Evolutionary conservation across 1,140 invertebrate genomes (phyloP).

Genomic region (Ceratitis capitata): DNA sequence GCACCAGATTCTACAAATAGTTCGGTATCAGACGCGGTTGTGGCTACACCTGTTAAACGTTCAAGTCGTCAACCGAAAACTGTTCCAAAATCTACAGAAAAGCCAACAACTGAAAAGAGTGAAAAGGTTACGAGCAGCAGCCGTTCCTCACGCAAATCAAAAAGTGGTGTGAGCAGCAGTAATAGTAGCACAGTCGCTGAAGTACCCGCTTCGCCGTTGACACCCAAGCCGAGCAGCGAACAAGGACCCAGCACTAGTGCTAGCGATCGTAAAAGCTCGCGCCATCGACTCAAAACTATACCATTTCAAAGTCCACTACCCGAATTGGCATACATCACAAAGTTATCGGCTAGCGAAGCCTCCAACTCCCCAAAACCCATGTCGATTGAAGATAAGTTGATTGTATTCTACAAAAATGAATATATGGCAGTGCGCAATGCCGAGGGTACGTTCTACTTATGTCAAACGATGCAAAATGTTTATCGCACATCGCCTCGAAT

Average conservation of each 20-base stretch:
- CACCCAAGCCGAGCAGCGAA: conserved; percentile 39
- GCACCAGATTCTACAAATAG: conserved; percentile 36
- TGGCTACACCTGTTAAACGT: not conserved
- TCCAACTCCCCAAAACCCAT: conserved; percentile 72
- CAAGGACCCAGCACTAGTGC: not conserved
- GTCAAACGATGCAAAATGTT: conserved; percentile 90
- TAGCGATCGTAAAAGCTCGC: conserved; percentile 42
- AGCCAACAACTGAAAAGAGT: not conserved
- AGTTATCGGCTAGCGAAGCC: conserved; percentile 70
- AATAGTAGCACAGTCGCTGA: not conserved
- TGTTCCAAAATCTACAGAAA: conserved; percentile 7
- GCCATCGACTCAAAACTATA: conserved; percentile 49
- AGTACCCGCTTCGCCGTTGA: not conserved
- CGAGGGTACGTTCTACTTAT: conserved; percentile 89
- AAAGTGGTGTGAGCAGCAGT: conserved; percentile 28
- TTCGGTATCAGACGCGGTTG: not conserved
- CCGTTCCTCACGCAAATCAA: not conserved
- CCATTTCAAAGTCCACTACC: conserved; percentile 84
- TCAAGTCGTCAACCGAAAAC: conserved; percentile 8
- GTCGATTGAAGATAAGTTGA: conserved; percentile 81
- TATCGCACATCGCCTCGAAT: conserved; percentile 84
- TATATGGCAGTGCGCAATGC: conserved; percentile 91
- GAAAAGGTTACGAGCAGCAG: conserved; percentile 25
- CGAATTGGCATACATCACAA: conserved; percentile 78
- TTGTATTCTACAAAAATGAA: conserved; percentile 86